Evolutionary conservation across 2,113 vertebrate genomes (phyloP).

Genomic region (Typhlomys cinereus): DNA sequence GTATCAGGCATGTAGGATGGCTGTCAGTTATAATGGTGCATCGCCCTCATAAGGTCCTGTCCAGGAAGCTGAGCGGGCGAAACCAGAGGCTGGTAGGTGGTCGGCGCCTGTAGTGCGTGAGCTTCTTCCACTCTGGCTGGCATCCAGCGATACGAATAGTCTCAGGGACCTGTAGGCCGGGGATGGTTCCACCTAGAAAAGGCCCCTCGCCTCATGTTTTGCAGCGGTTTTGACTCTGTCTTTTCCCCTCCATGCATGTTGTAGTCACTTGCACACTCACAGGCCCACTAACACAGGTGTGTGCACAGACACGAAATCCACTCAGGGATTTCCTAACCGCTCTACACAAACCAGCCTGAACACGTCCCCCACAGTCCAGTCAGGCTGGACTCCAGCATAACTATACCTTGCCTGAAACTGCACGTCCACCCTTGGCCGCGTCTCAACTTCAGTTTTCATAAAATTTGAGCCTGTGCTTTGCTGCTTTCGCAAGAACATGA

Average conservation of each 20-base stretch:
- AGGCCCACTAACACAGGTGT: background rate
- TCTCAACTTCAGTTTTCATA: background rate
- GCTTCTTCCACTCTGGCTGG: background rate
- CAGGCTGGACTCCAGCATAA: background rate
- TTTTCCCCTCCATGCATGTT: accelerated
- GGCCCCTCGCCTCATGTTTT: background rate
- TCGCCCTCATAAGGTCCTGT: background rate
- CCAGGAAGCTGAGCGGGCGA: background rate
- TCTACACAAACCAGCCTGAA: background rate
- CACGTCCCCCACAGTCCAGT: background rate
- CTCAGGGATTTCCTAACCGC: background rate
- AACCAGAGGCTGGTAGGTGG: background rate
- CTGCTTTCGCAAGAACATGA: background rate
- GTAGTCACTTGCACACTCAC: background rate
- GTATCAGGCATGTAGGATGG: background rate
- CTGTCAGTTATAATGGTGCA: background rate
- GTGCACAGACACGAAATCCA: background rate
- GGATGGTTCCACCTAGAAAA: background rate
- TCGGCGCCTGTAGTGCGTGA: background rate
- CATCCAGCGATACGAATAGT: background rate
- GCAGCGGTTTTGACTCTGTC: background rate
- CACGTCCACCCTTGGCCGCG: background rate
- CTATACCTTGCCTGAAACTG: background rate
- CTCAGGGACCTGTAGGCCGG: background rate
- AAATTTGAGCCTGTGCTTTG: background rate